Conservation (phyloP, 2,888 invertebrate genomes). For the Mallateleia sp. region DNA sequence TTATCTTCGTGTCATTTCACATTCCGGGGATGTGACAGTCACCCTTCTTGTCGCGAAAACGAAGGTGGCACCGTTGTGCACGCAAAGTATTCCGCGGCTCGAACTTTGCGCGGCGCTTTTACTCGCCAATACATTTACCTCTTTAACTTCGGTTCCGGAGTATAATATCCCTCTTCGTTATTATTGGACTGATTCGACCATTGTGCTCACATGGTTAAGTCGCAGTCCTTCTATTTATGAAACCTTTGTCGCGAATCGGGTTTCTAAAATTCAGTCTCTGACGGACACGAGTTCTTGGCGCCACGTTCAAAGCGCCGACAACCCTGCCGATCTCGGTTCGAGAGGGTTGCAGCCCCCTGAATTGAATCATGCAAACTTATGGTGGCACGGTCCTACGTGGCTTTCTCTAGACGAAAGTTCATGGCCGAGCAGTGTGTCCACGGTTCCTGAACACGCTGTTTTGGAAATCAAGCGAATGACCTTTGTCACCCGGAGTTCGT, state of each 20-base stretch:
- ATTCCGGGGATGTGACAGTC: background rate
- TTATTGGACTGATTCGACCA: constrained; percentile 55
- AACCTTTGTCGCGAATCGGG: constrained; percentile 38
- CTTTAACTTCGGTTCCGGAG: background rate
- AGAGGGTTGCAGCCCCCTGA: constrained; percentile 57
- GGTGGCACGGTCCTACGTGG: too few relatives aligned
- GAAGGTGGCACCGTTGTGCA: constrained; percentile 58
- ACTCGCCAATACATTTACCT: background rate
- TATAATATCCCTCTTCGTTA: background rate
- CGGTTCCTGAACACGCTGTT: too few relatives aligned
- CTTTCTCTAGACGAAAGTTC: too few relatives aligned
- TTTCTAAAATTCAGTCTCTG: constrained; percentile 22
- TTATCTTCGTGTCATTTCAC: background rate
- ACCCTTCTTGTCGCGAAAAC: constrained; percentile 38
- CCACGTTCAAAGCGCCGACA: constrained; percentile 48
- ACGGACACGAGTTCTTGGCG: constrained; percentile 48
- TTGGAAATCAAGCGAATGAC: background rate
- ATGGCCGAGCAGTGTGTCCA: background rate
- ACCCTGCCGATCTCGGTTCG: constrained; percentile 67
- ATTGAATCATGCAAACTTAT: too few relatives aligned
- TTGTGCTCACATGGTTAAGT: constrained; percentile 70
- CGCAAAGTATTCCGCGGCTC: constrained; percentile 42
- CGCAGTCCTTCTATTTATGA: constrained; percentile 32
- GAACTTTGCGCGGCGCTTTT: constrained; percentile 30
- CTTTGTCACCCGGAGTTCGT: background rate